These are phyloP conservation scores for Quadroppia sp. DNA, from an alignment of 2,888 invertebrate genomes.

Conservation along the genomic window DNA sequence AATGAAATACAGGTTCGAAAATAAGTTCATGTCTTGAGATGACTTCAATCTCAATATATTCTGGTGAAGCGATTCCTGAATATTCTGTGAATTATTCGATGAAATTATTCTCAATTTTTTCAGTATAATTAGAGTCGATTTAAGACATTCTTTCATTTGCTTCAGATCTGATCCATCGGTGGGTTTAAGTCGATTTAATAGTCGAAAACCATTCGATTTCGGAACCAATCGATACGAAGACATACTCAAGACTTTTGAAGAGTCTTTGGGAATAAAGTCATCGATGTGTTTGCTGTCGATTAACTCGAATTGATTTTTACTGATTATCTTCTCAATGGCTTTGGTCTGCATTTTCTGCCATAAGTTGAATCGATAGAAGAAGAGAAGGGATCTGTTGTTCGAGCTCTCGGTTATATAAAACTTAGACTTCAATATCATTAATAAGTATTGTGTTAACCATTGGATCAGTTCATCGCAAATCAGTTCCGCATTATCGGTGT, in stretches of 20 bases:
- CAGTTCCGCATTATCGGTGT: not conserved
- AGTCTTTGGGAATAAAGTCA: not conserved
- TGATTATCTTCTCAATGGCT: not conserved
- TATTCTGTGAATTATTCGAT: not conserved
- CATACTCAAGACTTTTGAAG: slow-evolving; percentile 8
- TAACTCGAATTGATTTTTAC: not conserved
- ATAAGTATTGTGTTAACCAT: slow-evolving; percentile 33
- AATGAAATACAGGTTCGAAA: slow-evolving; percentile 29
- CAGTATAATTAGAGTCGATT: slow-evolving; percentile 1
- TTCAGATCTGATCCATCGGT: not conserved
- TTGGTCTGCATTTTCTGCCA: slow-evolving; percentile 32
- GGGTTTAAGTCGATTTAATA: slow-evolving; percentile 25
- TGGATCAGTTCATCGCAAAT: slow-evolving; percentile 11
- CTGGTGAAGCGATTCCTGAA: not conserved
- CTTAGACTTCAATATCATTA: slow-evolving; percentile 15
- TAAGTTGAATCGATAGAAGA: slow-evolving; percentile 18
- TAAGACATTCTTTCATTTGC: slow-evolving; percentile 1
- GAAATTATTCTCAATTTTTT: not conserved
- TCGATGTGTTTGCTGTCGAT: not conserved
- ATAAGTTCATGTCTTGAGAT: not conserved
- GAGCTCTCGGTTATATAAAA: slow-evolving; percentile 40
- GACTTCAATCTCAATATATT: slow-evolving; percentile 5
- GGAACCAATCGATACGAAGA: slow-evolving; percentile 36
- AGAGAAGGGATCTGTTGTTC: not conserved
- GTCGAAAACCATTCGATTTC: slow-evolving; percentile 21